These are phyloP conservation scores for Anastrepha ludens DNA, from an alignment of 1,140 invertebrate species.

Conservation along the genomic window DNA sequence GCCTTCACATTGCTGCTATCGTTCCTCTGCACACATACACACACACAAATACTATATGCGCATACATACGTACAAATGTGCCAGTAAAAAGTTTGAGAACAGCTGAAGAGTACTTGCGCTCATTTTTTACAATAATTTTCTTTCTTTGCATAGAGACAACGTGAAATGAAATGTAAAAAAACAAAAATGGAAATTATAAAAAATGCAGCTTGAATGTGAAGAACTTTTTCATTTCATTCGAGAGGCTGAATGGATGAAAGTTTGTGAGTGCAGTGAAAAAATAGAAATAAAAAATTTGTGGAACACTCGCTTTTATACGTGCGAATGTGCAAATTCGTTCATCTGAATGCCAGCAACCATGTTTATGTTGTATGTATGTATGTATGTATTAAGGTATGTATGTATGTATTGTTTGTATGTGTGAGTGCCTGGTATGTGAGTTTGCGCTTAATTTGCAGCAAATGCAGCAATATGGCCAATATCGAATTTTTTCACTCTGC, in stretches of 20 bases:
- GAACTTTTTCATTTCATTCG: slow-evolving; percentile 49
- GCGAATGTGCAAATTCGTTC: neutral
- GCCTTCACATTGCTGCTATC: neutral
- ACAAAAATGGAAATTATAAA: neutral
- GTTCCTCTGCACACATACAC: neutral
- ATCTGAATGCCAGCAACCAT: neutral
- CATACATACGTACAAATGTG: neutral
- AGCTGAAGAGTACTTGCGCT: neutral
- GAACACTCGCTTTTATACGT: neutral
- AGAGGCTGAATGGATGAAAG: neutral
- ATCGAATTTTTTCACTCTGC: neutral
- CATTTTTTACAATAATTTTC: neutral
- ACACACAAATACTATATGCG: neutral
- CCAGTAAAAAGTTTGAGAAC: neutral
- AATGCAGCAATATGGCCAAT: too few relatives aligned
- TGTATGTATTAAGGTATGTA: neutral
- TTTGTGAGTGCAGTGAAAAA: slow-evolving; percentile 24
- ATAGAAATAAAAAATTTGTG: neutral
- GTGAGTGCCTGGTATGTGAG: too few relatives aligned
- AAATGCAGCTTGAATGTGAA: neutral
- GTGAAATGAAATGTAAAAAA: slow-evolving; percentile 3
- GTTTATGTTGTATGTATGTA: neutral
- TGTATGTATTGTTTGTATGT: neutral
- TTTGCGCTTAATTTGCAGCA: too few relatives aligned
- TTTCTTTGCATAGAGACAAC: neutral